Percentiles rank a stretch among this genome's conserved stretches.
These are phyloP conservation scores for Lota lota DNA, from an alignment of 2,113 vertebrate species.

Conservation along the genomic window DNA sequence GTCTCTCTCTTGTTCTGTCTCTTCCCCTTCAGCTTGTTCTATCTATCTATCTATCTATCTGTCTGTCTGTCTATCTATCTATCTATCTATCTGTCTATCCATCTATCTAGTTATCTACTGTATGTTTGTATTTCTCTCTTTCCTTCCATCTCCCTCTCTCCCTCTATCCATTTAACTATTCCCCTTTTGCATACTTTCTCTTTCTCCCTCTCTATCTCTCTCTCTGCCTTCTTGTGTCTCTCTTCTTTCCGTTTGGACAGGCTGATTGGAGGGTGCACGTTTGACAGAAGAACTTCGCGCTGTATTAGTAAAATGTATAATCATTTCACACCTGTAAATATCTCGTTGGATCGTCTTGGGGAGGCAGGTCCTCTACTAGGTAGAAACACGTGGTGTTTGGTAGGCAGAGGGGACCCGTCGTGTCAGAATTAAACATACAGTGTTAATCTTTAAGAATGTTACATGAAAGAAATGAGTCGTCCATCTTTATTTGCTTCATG, in stretches of 20 bases:
- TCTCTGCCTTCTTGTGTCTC: constrained; percentile 31
- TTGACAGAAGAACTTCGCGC: constrained; percentile 80
- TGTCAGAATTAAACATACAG: too few species aligned
- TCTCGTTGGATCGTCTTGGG: constrained; percentile 73
- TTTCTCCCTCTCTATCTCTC: constrained; percentile 9
- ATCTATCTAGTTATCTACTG: too few species aligned
- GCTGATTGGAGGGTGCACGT: constrained; percentile 72
- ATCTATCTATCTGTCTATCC: too few species aligned
- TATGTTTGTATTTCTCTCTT: constrained; percentile 30
- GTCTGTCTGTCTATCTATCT: too few species aligned
- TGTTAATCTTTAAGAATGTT: too few species aligned
- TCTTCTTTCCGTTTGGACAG: constrained; percentile 65
- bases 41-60: too few species aligned
- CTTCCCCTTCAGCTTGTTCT: too few species aligned
- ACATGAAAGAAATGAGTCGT: too few species aligned
- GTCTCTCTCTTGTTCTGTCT: not conserved
- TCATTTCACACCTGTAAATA: constrained; percentile 85
- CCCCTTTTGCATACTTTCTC: not conserved
- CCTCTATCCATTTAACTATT: not conserved
- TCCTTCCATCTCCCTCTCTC: constrained; percentile 26
- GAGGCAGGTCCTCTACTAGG: not conserved
- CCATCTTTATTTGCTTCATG: too few species aligned
- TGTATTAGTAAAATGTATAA: constrained; percentile 79
- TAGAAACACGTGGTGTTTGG: too few species aligned
- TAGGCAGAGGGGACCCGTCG: too few species aligned